Evolutionary conservation across 2,888 invertebrate species (phyloP).

Genomic region (Matsumyia berberina): DNA sequence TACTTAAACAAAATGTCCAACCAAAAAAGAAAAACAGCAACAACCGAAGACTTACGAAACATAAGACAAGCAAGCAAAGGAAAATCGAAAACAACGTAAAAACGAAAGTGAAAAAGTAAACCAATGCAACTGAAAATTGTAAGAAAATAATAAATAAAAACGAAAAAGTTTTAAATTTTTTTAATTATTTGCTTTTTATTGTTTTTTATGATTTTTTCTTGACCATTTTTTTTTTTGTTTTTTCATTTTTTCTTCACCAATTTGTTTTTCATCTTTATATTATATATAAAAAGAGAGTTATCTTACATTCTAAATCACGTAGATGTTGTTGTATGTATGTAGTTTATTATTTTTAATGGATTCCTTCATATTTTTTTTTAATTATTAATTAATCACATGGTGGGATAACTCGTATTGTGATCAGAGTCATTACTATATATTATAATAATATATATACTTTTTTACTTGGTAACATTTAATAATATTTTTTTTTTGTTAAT

Average conservation of each 20-base stretch:
- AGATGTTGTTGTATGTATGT: constrained; percentile 73
- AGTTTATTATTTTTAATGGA: constrained; percentile 69
- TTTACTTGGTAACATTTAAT: constrained; percentile 75
- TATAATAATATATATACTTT: constrained; percentile 71
- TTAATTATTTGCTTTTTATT: constrained; percentile 71
- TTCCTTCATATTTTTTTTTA: constrained; percentile 59
- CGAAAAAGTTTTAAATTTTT: constrained; percentile 62
- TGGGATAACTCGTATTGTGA: constrained; percentile 81
- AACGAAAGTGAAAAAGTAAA: constrained; percentile 21
- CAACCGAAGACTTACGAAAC: constrained; percentile 14
- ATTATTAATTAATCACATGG: constrained; percentile 80
- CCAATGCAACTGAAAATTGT: constrained; percentile 21
- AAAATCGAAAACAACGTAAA: constrained; percentile 7
- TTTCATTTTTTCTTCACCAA: constrained; percentile 64
- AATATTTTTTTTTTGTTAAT: constrained; percentile 67
- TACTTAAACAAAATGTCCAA: constrained; percentile 47
- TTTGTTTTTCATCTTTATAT: constrained; percentile 71
- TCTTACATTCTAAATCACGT: constrained; percentile 77
- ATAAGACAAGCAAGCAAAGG: constrained; percentile 11
- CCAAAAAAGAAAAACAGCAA: constrained; percentile 14
- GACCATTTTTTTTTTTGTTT: constrained; percentile 36
- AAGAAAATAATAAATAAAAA: constrained; percentile 60
- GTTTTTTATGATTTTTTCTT: constrained; percentile 42
- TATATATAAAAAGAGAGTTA: constrained; percentile 75
- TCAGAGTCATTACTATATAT: constrained; percentile 78